These are phyloP conservation scores for Erpobdella octoculata DNA, from an alignment of 2,888 invertebrate species.

Conservation along the genomic window DNA sequence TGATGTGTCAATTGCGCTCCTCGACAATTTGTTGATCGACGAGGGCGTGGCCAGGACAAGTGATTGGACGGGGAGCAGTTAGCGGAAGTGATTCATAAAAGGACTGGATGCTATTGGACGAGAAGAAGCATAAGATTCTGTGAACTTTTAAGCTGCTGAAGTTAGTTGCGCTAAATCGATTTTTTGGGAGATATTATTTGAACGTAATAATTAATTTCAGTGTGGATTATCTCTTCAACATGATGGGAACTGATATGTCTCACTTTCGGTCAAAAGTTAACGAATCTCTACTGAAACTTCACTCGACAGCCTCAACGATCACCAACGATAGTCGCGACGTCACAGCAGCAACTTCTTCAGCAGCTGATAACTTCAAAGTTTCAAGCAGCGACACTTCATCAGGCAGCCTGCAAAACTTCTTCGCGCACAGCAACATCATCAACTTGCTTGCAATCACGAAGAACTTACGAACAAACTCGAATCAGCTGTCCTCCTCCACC, in stretches of 20 bases:
- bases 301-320: background rate
- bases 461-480: too few relatives aligned
- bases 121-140: background rate
- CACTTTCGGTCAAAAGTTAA: slow-evolving; percentile 17
- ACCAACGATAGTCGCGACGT: background rate
- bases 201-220: background rate
- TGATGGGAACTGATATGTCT: slow-evolving; percentile 13
- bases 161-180: background rate
- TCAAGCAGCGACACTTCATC: background rate
- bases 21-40: slow-evolving; percentile 24
- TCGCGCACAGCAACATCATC: background rate
- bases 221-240: background rate
- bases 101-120: slow-evolving; percentile 7
- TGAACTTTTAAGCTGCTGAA: too few relatives aligned
- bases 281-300: background rate
- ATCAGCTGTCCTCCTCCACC: background rate
- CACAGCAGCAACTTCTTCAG: background rate
- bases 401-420: too few relatives aligned
- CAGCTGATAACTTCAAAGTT: background rate
- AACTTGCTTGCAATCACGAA: too few relatives aligned
- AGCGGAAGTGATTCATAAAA: slow-evolving; percentile 25
- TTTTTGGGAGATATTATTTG: background rate
- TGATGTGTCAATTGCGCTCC: background rate
- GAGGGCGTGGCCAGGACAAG: slow-evolving; percentile 12
- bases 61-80: slow-evolving; percentile 14